Conservation (phyloP, 2,797 vertebrate species). For the Acanthiza pusilla region DNA sequence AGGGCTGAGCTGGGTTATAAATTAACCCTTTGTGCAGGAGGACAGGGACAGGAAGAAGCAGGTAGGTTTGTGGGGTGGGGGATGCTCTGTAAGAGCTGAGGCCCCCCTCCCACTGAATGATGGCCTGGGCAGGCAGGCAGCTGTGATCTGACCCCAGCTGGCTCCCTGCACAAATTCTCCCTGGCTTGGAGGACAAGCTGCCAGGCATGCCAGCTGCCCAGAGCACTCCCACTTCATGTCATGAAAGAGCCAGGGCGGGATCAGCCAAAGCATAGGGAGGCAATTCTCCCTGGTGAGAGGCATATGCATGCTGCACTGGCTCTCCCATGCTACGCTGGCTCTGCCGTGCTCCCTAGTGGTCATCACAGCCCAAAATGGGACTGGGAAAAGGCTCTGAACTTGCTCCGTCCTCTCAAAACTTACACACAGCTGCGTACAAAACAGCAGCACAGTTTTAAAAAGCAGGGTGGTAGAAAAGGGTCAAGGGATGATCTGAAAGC, state of each 20-base stretch:
- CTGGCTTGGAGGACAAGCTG: slow-evolving; percentile 22
- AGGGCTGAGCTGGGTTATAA: not conserved
- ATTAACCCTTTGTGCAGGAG: not conserved
- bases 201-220: slow-evolving; percentile 37
- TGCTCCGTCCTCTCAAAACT: not conserved
- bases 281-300: not conserved
- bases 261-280: not conserved
- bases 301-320: not conserved
- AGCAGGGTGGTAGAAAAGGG: not conserved
- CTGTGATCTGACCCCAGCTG: slow-evolving; percentile 38
- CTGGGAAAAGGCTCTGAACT: not conserved
- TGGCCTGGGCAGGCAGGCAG: not conserved
- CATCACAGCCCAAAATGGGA: not conserved
- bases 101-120: not conserved
- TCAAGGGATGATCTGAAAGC: not conserved
- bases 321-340: slow-evolving; percentile 14
- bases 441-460: not conserved
- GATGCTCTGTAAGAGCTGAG: not conserved
- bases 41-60: not conserved
- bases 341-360: slow-evolving; percentile 66
- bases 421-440: not conserved
- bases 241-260: not conserved
- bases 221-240: not conserved
- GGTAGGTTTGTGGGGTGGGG: not conserved
- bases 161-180: not conserved